phyloP scores from a whole-genome alignment of 2,888 invertebrate species.

The Leistus spinibarbis region DNA sequence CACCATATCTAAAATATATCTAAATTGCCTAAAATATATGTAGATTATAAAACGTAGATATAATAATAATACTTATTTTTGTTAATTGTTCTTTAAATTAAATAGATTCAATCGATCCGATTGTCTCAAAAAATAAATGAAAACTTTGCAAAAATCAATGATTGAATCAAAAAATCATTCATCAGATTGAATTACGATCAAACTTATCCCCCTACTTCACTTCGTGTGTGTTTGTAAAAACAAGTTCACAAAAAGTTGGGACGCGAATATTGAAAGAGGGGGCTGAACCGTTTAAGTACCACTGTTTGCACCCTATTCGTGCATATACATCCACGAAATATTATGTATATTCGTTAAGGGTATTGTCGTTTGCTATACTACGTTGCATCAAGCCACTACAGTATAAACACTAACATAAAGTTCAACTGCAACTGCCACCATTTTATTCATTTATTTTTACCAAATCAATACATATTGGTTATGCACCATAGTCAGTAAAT shows the following conservation, averaged over 20 bases:
- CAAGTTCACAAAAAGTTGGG: background rate
- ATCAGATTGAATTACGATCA: constrained; percentile 12
- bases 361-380: background rate
- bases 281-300: constrained; percentile 1
- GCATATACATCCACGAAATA: background rate
- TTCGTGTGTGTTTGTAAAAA: too few relatives aligned
- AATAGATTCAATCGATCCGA: too few relatives aligned
- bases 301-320: constrained; percentile 18
- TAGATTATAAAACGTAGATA: too few relatives aligned
- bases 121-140: too few relatives aligned
- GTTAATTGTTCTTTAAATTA: too few relatives aligned
- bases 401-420: background rate
- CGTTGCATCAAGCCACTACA: background rate
- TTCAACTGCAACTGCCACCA: background rate
- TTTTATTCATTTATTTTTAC: too few relatives aligned
- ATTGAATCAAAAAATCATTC: constrained; percentile 1
- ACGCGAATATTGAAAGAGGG: background rate
- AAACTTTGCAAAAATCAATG: background rate
- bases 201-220: background rate
- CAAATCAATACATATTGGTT: too few relatives aligned
- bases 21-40: too few relatives aligned
- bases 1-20: too few relatives aligned
- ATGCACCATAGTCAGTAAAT: too few relatives aligned
- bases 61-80: too few relatives aligned
- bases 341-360: background rate